Evolutionary conservation across 2,113 vertebrate genomes (phyloP).

Genomic region (Macrotis lagotis): DNA sequence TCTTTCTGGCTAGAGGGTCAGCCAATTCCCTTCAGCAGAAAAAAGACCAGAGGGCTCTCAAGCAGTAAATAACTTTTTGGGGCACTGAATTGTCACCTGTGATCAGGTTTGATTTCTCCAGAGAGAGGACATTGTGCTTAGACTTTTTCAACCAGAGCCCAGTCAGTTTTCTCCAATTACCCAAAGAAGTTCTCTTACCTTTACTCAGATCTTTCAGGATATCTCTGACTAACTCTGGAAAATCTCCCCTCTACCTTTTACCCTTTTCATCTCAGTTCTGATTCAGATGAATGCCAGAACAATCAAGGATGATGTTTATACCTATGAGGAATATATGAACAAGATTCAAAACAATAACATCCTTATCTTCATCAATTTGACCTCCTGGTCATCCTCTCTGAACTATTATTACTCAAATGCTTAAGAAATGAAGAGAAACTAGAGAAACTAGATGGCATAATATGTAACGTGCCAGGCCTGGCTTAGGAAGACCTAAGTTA

Average conservation of each 20-base stretch:
- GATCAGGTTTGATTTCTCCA: background rate
- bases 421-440: background rate
- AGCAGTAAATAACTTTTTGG: background rate
- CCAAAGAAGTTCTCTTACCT: background rate
- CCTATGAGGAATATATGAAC: background rate
- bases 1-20: background rate
- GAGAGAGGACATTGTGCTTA: background rate
- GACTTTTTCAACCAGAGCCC: background rate
- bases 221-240: background rate
- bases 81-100: background rate
- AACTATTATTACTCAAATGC: background rate
- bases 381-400: background rate
- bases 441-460: background rate
- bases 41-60: background rate
- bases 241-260: background rate
- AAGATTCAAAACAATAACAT: background rate
- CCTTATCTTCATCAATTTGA: background rate
- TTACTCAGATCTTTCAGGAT: background rate
- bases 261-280: background rate
- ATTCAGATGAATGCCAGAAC: background rate
- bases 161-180: background rate
- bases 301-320: background rate
- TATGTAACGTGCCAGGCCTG: background rate
- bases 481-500: background rate
- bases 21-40: background rate